Base-by-base conservation (phyloP, 2,888 invertebrate genomes). In the Orthosia incerta region DNA sequence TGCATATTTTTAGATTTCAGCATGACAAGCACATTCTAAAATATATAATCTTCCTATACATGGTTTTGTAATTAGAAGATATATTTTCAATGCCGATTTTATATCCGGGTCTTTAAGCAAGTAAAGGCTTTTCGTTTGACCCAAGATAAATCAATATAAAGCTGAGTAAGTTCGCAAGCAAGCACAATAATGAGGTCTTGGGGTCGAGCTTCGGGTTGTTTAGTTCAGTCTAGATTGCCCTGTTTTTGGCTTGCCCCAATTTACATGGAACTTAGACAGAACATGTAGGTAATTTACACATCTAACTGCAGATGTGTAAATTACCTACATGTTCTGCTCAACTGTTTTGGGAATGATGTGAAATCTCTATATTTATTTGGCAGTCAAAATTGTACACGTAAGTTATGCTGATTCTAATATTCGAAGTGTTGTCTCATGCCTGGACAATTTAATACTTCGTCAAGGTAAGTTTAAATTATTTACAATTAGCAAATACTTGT, bases 11-110 rank as follows among this genome's bases (percentile, higher is more conserved):
- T 74, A 26, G 1, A 45, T 56, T 26, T 45, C 39, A 56, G 11
- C 45, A 50, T 50, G 74, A 74, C 50, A 4, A 46, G 73, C 74
- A 62, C 1, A 62, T 74, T 26, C 11, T 12, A 26, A 23, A 59
- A 59, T 48, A 46, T 7, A 48, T 16, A 59, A 39, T 61, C 50
- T 39, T 61, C 50, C 20, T 46, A 20, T 31, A 18, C 18, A 61
- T 15, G 20, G 11, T 68, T 50, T 62, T 50, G 20, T 23, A 18
- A 39, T 39, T 39, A 39, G 39, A 39, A 50, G n/a, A 13, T 7
- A 53, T 50, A 31, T 60, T 59, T 57, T 31, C 0, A 56, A 57
- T 26, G 45, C 2, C 26, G 16, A 7, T 66, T 48, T 18, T 61
- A 60, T 31, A 60, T 68, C 62, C 48, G 67, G 67, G 48, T 68